Evolutionary conservation across 1,140 invertebrate species (phyloP).

Genomic region (Goniozus legneri): DNA sequence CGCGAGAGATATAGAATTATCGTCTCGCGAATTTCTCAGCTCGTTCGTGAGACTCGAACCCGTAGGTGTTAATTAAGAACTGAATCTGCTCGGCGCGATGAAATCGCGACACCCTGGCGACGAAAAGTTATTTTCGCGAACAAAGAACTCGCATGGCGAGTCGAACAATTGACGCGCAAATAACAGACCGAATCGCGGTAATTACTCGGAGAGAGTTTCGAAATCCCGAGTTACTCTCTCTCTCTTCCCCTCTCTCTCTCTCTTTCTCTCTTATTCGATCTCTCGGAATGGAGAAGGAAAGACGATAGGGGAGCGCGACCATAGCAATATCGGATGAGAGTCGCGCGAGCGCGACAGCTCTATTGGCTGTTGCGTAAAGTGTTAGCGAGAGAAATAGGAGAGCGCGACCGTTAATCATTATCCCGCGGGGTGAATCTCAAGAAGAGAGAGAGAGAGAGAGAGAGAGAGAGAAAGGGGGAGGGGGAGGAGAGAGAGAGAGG

Average conservation of each 20-base stretch:
- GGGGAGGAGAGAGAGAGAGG: slow-evolving; percentile 15
- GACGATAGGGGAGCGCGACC: slow-evolving; percentile 5
- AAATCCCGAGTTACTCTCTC: too few relatives aligned
- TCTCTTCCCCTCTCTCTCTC: too few relatives aligned
- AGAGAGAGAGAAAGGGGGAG: not conserved
- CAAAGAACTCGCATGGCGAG: too few relatives aligned
- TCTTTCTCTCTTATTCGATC: too few relatives aligned
- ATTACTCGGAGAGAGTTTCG: too few relatives aligned
- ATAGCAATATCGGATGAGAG: slow-evolving; percentile 17
- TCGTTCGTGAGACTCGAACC: slow-evolving; percentile 14
- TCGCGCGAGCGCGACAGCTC: slow-evolving; percentile 15
- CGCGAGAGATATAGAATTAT: slow-evolving; percentile 47
- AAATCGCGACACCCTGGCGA: too few relatives aligned
- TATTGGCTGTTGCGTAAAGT: slow-evolving; percentile 23
- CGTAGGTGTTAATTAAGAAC: slow-evolving; percentile 17
- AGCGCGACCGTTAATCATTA: slow-evolving; percentile 33
- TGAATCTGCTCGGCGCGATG: not conserved
- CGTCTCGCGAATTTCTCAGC: slow-evolving; percentile 25
- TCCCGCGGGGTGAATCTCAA: too few relatives aligned
- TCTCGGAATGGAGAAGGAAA: not conserved
- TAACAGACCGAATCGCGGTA: too few relatives aligned
- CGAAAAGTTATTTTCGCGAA: too few relatives aligned
- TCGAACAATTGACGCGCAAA: too few relatives aligned
- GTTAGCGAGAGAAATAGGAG: slow-evolving; percentile 11
- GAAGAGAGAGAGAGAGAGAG: too few relatives aligned